These are phyloP conservation scores for Manduca sexta DNA, from an alignment of 1,140 invertebrate genomes.

Conservation along the genomic window DNA sequence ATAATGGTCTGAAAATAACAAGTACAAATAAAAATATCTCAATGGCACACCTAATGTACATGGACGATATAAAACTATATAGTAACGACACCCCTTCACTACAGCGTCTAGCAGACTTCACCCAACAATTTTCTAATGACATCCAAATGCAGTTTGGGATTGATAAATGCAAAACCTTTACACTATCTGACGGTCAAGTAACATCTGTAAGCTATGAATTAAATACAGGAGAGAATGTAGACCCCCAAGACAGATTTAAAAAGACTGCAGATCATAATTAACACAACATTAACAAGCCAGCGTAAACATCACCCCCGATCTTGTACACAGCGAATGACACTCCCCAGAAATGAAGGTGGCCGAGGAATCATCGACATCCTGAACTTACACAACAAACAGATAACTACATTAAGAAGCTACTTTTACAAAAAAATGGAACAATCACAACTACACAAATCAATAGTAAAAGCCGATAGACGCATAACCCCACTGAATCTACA, in stretches of 20 bases:
- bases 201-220: conserved; percentile 1
- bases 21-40: not conserved
- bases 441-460: no score
- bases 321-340: conserved; percentile 3
- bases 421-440: no score
- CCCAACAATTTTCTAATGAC: no score
- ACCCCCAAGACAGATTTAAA: conserved; percentile 8
- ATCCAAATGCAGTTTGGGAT: no score
- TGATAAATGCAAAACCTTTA: conserved; percentile 11
- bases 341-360: conserved; percentile 7
- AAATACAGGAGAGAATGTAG: conserved; percentile 8
- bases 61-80: conserved; percentile 10
- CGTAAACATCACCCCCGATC: no score
- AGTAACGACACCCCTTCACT: no score
- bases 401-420: not conserved
- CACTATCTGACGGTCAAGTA: conserved; percentile 2
- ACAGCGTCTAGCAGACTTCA: no score
- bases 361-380: conserved; percentile 10
- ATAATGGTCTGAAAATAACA: conserved; percentile 2
- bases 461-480: no score
- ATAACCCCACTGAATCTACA: no score
- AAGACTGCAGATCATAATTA: conserved; percentile 7
- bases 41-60: conserved; percentile 5
- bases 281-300: not conserved
- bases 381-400: conserved; percentile 5